Percentiles rank a stretch among this genome's conserved stretches.
Conservation (phyloP, 2,113 vertebrate species). For the Bucco capensis region DNA sequence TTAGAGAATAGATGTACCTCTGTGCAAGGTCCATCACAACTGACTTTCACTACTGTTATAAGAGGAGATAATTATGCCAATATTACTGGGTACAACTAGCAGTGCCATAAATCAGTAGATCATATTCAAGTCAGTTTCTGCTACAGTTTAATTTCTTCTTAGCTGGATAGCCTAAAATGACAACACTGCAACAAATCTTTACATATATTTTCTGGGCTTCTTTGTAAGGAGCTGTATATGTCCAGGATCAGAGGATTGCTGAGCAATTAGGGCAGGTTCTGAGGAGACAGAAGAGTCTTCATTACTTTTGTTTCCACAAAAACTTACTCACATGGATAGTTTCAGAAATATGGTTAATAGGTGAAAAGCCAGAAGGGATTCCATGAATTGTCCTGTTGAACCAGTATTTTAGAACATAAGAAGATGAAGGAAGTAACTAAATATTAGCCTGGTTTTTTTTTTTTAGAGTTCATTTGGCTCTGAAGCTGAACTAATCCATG, state of each 20-base stretch:
- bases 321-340: background rate
- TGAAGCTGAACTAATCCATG: constrained; percentile 6
- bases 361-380: background rate
- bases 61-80: background rate
- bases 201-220: background rate
- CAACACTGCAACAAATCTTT: background rate
- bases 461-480: background rate
- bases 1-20: background rate
- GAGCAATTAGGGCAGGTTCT: constrained; percentile 2
- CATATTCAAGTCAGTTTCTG: background rate
- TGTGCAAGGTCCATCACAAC: background rate
- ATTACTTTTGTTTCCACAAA: background rate
- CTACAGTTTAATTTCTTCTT: background rate
- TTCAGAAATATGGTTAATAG: background rate
- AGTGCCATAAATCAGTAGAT: background rate
- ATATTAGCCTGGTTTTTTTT: too few relatives aligned
- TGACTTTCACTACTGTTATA: background rate
- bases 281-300: background rate
- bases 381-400: background rate
- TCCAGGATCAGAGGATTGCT: background rate
- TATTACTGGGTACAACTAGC: background rate
- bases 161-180: background rate
- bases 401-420: background rate
- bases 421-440: background rate
- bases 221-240: rapidly evolving